These are phyloP conservation scores for Cataglyphis rosenhaueri DNA, from an alignment of 2,888 invertebrate genomes.

Conservation along the genomic window DNA sequence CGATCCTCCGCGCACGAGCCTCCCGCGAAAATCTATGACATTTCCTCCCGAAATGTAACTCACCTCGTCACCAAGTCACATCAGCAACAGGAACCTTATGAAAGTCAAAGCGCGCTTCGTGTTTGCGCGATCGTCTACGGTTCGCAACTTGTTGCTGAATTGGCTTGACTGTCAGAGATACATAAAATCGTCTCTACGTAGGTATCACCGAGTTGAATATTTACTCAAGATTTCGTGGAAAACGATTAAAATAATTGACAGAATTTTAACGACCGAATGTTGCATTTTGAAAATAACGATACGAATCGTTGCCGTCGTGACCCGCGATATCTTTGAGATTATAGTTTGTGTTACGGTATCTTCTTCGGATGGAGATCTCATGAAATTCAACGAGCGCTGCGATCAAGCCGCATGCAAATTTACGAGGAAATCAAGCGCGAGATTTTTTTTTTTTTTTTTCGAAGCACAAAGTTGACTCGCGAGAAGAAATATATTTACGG, in stretches of 20 bases:
- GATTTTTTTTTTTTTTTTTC: constrained; percentile 27
- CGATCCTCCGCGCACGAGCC: constrained; percentile 24
- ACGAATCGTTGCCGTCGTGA: background rate
- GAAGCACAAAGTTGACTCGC: constrained; percentile 25
- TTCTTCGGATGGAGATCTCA: constrained; percentile 27
- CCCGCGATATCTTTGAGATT: constrained; percentile 37
- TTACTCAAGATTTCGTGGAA: background rate
- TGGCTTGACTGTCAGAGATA: constrained; percentile 5
- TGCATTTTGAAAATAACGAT: constrained; percentile 13
- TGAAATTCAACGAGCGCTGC: constrained; percentile 48
- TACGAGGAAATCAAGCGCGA: constrained; percentile 33
- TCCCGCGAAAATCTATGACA: constrained; percentile 56
- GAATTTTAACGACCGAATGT: constrained; percentile 32
- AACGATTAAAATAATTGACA: constrained; percentile 20
- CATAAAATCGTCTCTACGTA: constrained; percentile 28
- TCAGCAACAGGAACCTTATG: constrained; percentile 53
- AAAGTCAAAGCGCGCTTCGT: constrained; percentile 50
- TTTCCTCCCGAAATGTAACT: constrained; percentile 57
- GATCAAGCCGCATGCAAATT: constrained; percentile 40
- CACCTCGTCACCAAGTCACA: background rate
- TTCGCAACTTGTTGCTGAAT: constrained; percentile 53
- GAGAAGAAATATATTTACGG: constrained; percentile 20
- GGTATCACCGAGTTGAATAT: constrained; percentile 8
- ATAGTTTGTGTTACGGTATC: constrained; percentile 10
- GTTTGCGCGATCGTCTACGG: constrained; percentile 40